Conservation (phyloP, 1,140 invertebrate genomes). For the Ceratina australensis region DNA sequence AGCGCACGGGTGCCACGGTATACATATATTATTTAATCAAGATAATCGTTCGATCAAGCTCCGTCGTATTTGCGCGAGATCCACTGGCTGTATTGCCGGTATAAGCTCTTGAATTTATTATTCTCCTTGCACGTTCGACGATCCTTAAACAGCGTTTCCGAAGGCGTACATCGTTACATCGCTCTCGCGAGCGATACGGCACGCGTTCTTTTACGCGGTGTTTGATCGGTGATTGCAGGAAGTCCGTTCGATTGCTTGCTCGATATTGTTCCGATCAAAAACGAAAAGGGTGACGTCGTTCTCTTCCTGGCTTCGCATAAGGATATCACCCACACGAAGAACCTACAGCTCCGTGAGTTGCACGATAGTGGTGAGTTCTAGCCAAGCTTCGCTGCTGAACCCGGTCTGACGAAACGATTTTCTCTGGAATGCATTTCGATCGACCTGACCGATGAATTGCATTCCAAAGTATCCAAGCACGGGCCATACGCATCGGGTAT, state of each 20-base stretch:
- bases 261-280: constrained; percentile 99
- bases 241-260: constrained; percentile 96
- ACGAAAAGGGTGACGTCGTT: constrained; percentile 98
- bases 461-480: constrained; percentile 37
- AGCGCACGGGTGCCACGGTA: neutral
- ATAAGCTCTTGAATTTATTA: neutral
- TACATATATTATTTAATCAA: constrained; percentile 29
- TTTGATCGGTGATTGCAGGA: constrained; percentile 82
- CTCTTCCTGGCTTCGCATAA: constrained; percentile 98
- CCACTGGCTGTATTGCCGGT: neutral
- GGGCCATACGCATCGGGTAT: constrained; percentile 34
- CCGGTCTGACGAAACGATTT: constrained; percentile 54
- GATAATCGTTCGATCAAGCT: constrained; percentile 21
- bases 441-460: constrained; percentile 40
- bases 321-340: constrained; percentile 96
- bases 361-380: constrained; percentile 89
- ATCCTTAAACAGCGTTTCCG: too few relatives aligned
- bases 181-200: too few relatives aligned
- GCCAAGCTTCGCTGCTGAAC: constrained; percentile 68
- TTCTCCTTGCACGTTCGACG: neutral
- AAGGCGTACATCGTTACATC: too few relatives aligned
- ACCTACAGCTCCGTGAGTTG: constrained; percentile 87
- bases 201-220: neutral
- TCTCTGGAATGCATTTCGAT: constrained; percentile 42
- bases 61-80: neutral